Evolutionary conservation across 2,888 invertebrate species (phyloP).

Genomic region (Campoletis raptor): DNA sequence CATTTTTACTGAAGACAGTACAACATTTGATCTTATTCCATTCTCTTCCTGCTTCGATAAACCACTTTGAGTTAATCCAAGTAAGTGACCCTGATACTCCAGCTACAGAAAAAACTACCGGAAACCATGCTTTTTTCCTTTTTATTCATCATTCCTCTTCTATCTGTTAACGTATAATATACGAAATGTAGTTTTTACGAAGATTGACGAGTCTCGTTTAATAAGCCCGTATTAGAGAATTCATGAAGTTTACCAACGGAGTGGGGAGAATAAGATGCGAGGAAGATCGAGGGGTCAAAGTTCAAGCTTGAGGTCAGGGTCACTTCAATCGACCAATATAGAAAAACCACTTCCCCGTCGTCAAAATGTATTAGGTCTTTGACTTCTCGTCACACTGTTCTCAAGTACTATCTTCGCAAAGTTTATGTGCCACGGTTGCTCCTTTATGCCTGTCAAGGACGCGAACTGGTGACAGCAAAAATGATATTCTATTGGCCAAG

Average conservation of each 20-base stretch:
- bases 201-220: conserved; percentile 48
- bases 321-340: conserved; percentile 72
- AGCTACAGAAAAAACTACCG: conserved; percentile 4
- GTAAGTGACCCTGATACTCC: background rate
- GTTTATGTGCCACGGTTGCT: background rate
- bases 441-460: background rate
- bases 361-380: conserved; percentile 40
- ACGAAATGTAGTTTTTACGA: conserved; percentile 26
- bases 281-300: conserved; percentile 55
- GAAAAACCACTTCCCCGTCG: conserved; percentile 63
- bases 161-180: background rate
- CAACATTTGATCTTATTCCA: conserved; percentile 12
- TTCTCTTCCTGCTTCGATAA: conserved; percentile 9
- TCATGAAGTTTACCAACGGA: conserved; percentile 41
- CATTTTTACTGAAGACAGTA: conserved; percentile 3
- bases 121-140: conserved; percentile 25
- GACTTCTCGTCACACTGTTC: conserved; percentile 19
- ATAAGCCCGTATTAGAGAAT: conserved; percentile 53
- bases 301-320: conserved; percentile 69
- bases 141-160: background rate
- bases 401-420: background rate
- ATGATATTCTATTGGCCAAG: background rate
- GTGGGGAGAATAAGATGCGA: conserved; percentile 33
- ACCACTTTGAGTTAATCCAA: conserved; percentile 21
- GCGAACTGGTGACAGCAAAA: background rate